Conservation (phyloP, 2,797 vertebrate species). For the Chromobotia macracanthus region DNA sequence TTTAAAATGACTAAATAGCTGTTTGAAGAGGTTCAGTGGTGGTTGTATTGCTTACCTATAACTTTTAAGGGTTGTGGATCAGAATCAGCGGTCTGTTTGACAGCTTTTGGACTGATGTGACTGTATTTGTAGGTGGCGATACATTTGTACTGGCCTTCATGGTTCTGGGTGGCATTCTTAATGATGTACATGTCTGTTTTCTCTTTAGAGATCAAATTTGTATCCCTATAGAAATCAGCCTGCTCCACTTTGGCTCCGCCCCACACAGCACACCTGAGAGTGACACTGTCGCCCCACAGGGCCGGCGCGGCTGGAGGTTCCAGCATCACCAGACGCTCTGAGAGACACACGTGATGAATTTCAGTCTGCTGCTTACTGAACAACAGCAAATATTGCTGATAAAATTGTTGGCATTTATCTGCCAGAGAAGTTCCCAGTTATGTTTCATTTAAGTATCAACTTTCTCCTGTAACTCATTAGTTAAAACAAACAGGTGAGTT, state of each 20-base stretch:
- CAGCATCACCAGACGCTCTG: constrained; percentile 50
- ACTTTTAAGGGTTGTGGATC: constrained; percentile 54
- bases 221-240: constrained; percentile 30
- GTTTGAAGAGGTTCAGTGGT: too few relatives aligned
- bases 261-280: constrained; percentile 54
- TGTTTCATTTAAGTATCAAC: too few relatives aligned
- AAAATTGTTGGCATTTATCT: too few relatives aligned
- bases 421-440: too few relatives aligned
- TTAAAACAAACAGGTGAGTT: too few relatives aligned
- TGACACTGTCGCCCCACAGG: constrained; percentile 47
- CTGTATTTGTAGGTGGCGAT: constrained; percentile 34
- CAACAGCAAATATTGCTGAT: too few relatives aligned
- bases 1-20: too few relatives aligned
- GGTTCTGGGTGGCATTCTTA: rapidly evolving
- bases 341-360: too few relatives aligned
- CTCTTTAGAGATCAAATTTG: rapidly evolving
- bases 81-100: rapidly evolving
- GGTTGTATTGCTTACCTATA: constrained; percentile 52
- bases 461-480: too few relatives aligned
- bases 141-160: constrained; percentile 51
- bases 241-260: background rate
- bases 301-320: constrained; percentile 54
- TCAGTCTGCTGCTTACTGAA: too few relatives aligned
- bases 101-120: rapidly evolving
- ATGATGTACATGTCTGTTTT: rapidly evolving